Conservation (phyloP, 2,888 invertebrate genomes). For the Drosophila aldrichi region DNA sequence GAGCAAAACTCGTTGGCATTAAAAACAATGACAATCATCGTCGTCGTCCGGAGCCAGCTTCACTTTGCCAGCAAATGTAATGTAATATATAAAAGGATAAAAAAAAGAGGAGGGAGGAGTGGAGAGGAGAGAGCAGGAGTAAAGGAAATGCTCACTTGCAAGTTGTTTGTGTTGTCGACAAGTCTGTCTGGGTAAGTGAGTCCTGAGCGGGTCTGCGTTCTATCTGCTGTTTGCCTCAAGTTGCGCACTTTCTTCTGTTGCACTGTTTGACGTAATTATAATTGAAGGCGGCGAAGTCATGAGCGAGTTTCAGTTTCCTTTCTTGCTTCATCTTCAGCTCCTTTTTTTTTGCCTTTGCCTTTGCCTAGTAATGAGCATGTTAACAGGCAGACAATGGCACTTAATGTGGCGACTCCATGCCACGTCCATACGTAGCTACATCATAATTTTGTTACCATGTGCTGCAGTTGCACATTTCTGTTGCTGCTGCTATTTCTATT, state of each 20-base stretch:
- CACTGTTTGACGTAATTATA: constrained; percentile 83
- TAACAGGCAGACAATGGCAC: constrained; percentile 80
- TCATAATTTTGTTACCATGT: constrained; percentile 60
- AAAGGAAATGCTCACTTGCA: constrained; percentile 80
- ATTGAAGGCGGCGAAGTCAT: constrained; percentile 82
- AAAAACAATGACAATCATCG: constrained; percentile 66
- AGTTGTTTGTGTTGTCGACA: constrained; percentile 73
- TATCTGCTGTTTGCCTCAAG: constrained; percentile 76
- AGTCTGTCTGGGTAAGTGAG: constrained; percentile 47
- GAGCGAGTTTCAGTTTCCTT: constrained; percentile 71
- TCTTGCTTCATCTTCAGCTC: constrained; percentile 11
- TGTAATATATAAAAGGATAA: constrained; percentile 71
- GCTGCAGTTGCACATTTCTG: constrained; percentile 31
- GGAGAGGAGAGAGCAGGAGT: constrained; percentile 12
- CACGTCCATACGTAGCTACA: constrained; percentile 23
- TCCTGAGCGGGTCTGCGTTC: constrained; percentile 39
- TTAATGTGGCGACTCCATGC: constrained; percentile 57
- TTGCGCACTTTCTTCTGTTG: constrained; percentile 77
- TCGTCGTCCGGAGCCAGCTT: constrained; percentile 34
- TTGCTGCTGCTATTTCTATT: background rate
- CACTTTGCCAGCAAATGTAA: constrained; percentile 70
- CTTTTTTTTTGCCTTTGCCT: constrained; percentile 13
- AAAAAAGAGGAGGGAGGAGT: background rate
- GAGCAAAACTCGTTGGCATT: constrained; percentile 61
- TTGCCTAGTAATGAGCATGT: constrained; percentile 77